Base-by-base conservation (phyloP, 2,797 vertebrate genomes). In the Acrossocheilus wenchowensis region DNA sequence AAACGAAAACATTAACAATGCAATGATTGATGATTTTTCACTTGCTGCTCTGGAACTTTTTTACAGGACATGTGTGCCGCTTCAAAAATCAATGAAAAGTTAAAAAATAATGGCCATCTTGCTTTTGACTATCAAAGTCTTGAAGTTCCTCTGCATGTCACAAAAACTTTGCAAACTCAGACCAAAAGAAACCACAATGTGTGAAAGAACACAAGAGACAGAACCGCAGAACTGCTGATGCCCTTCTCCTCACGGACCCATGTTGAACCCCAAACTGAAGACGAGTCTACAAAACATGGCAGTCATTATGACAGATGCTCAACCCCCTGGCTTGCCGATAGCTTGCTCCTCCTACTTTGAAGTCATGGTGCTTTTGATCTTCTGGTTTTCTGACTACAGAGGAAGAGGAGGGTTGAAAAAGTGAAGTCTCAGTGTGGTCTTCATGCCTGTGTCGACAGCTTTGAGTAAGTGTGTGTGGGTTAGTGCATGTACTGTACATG, bases 281-380 rank as follows among this genome's bases (percentile, higher is more conserved):
- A 57, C 43, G 23, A 80, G 26, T 48, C 77, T 62, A 72, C 66
- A 79, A 73, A 86, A 81, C 54, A 17, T 30, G 39, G 52, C 66
- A 48, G 66, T 73, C 78, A 64, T 85, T 72, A 73, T 85, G 68
- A 73, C 78, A 26, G 84, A 73, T 86, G 54, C 68, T 84, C 78
- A 86, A 17, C 23, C 43, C 43, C 4, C 21, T 43, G 21, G 41
- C 54, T 6, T n/a, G n/a, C 62, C 36, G 2, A 84, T 14, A 78
- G 34, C 62, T 57, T 57, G 48, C 84, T 86, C 68, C 50, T 83
- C 69, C 78, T 80, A 60, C 66, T 79, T 79, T 86, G 64, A 86
- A 86, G 68, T 50, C 41, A 5, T 62, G 57, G 6, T 26, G 69
- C 30, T 73, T 86, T 62, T 80, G 39, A 86, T 73, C 68, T 62